phyloP scores from a whole-genome alignment of 2,797 vertebrate species.

The Gymnocypris eckloni region DNA sequence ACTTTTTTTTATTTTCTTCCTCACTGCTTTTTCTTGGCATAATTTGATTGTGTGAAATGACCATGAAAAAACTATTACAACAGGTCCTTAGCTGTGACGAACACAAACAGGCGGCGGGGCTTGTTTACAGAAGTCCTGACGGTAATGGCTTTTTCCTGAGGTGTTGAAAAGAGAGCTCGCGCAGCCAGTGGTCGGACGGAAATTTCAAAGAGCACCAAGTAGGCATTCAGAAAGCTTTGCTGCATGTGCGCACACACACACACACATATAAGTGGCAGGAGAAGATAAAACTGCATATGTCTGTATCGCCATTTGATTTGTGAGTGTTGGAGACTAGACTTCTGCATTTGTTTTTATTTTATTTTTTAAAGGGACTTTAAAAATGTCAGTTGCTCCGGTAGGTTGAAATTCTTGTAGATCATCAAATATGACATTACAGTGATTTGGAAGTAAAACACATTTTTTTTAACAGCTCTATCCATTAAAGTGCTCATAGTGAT shows the following conservation, averaged over 20 bases:
- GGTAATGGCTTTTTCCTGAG: constrained; percentile 61
- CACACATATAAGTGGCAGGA: background rate
- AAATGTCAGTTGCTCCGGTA: background rate
- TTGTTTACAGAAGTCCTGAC: constrained; percentile 64
- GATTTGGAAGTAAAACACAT: background rate
- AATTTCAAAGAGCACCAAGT: constrained; percentile 39
- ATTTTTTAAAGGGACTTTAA: background rate
- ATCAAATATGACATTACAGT: background rate
- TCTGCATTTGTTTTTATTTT: background rate
- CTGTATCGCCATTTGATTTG: constrained; percentile 21
- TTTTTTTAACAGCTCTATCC: background rate
- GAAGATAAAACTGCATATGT: constrained; percentile 1
- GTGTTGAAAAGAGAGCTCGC: constrained; percentile 47
- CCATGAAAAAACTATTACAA: constrained; percentile 69
- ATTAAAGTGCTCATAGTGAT: background rate
- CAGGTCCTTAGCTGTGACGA: constrained; percentile 63
- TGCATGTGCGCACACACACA: background rate
- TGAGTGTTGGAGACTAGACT: background rate
- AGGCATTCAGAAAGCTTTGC: background rate
- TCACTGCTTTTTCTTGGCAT: constrained; percentile 55
- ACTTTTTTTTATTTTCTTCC: constrained; percentile 45
- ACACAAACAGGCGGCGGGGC: constrained; percentile 61
- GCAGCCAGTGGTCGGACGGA: constrained; percentile 24
- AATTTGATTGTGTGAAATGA: constrained; percentile 71
- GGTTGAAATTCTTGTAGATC: background rate